These are phyloP conservation scores for Xylocampa areola DNA, from an alignment of 2,888 invertebrate species.

Conservation along the genomic window DNA sequence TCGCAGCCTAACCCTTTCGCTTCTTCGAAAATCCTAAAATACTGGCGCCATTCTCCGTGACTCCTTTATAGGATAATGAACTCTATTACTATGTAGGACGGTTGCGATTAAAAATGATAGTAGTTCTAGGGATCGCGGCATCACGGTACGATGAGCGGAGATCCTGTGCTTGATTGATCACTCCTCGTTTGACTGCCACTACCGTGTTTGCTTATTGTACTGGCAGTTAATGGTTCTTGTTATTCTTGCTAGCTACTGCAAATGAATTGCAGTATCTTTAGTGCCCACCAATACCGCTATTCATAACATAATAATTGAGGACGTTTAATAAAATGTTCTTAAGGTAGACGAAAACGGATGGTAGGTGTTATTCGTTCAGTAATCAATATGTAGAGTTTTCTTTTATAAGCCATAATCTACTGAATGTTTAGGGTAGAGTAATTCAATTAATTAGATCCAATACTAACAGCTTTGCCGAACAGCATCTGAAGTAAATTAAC, in stretches of 20 bases:
- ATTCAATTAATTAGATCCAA: conserved; percentile 13
- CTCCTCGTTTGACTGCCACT: conserved; percentile 60
- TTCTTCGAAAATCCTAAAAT: conserved; percentile 89
- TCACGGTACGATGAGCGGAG: conserved; percentile 85
- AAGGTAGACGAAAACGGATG: background rate
- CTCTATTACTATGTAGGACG: conserved; percentile 68
- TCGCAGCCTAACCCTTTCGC: conserved; percentile 76
- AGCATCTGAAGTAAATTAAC: conserved; percentile 34
- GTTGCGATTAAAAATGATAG: conserved; percentile 61
- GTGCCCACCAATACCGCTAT: too few relatives aligned
- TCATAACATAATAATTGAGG: background rate
- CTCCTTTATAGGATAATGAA: conserved; percentile 67
- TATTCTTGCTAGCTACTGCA: conserved; percentile 55
- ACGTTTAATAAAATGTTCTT: background rate
- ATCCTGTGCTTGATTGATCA: conserved; percentile 85
- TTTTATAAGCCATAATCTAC: conserved; percentile 1
- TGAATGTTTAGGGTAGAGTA: conserved; percentile 3
- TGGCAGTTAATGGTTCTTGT: conserved; percentile 62
- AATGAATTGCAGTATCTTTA: conserved; percentile 43
- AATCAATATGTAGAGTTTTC: background rate
- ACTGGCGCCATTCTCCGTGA: conserved; percentile 78
- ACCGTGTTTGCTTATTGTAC: conserved; percentile 58
- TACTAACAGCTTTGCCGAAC: conserved; percentile 34
- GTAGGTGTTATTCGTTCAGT: background rate
- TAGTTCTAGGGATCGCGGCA: conserved; percentile 81